Evolutionary conservation across 1,140 invertebrate species (phyloP), one percentile per base, ranked within the genome.

Genomic region (Oscheius sp.): DNA sequence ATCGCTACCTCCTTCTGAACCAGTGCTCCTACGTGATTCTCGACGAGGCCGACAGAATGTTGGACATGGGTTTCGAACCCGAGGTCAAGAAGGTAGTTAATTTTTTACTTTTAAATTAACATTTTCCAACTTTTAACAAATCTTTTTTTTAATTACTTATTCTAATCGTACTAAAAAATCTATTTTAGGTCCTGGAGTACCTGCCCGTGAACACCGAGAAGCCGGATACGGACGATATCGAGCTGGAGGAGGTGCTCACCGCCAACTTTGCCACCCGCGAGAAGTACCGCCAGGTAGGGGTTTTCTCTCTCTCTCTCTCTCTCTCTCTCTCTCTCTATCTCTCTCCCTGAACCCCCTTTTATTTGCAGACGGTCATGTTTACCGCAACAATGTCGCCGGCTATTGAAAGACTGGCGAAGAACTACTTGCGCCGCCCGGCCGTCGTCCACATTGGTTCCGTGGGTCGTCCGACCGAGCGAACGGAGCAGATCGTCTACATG

Each of bases 351-450:
- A n/a, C n/a, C n/a, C n/a, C n/a, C n/a, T n/a, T n/a, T n/a, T n/a
- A 34, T 76, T 85, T 85, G 49, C 82, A 91, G 91, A 99, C 96
- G 82, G 96, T 99, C 74, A 99, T 99, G 97, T 99, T 99, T 86
- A 99, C 97, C 46, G 97, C 97, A 20, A 99, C 97, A 79, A 99
- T 99, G 97, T 95, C 95, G 4, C 90, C 96, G 1, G 92, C 95
- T 4, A 94, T 99, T 1, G 97, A 99, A 87, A 88, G 96, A 78
- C 86, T 99, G 58, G 97, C 97, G 0, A 88, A 94, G 77, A 93
- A 91, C 34, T 99, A 99, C 87, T 86, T 99, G 4, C 88, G 97
- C 68, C 88, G 97, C 81, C 97, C 97, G 2, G 94, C 95, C 10
- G 91, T 97, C 3, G 97, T 99, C 0, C 97, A 99, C 82, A 99